phyloP scores from a whole-genome alignment of 2,113 vertebrate species.

The Blennius ocellaris region DNA sequence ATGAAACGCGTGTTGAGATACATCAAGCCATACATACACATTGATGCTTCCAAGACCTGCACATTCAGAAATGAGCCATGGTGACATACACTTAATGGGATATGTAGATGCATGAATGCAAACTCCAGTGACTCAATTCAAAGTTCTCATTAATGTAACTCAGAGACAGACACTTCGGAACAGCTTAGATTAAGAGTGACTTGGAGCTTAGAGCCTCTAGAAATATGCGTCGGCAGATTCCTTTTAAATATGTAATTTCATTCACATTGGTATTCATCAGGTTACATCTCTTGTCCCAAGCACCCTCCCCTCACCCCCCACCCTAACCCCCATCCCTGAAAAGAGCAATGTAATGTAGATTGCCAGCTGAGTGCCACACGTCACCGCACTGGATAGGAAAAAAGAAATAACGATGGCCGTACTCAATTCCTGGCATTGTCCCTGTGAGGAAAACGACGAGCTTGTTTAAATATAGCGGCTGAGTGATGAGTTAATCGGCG shows the following conservation, averaged over 20 bases:
- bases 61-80: conserved; percentile 7
- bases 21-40: not conserved
- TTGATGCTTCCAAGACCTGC: conserved; percentile 9
- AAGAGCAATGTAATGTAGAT: not conserved
- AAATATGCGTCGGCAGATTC: not conserved
- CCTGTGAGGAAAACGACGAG: not conserved
- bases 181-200: conserved; percentile 19
- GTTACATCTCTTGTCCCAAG: not conserved
- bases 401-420: not conserved
- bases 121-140: not conserved
- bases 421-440: not conserved
- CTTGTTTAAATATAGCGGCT: not conserved
- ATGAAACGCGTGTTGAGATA: conserved; percentile 27
- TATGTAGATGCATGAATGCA: conserved; percentile 12
- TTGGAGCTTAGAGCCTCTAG: not conserved
- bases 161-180: conserved; percentile 15
- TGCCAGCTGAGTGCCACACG: not conserved
- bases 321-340: conserved; percentile 9
- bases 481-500: not conserved
- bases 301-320: not conserved
- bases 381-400: conserved; percentile 1
- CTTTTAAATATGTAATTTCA: conserved; percentile 15
- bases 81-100: conserved; percentile 14
- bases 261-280: no score
- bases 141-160: conserved; percentile 2